Conservation (phyloP, 92 coral and sea anemone species). For the Siderastrea siderea region DNA sequence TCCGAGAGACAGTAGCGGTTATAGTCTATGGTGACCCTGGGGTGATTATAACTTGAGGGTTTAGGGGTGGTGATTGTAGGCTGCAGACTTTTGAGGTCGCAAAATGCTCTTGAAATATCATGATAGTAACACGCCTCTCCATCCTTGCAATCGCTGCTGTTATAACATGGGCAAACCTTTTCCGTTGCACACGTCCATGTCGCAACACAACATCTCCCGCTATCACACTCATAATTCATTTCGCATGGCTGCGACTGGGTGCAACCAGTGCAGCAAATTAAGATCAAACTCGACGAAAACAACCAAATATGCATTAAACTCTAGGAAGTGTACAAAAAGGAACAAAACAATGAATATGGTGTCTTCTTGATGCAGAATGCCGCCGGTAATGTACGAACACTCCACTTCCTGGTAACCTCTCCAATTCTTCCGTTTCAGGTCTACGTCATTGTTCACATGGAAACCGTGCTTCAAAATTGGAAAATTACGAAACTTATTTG, state of each 20-base stretch:
- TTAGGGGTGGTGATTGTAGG: background rate
- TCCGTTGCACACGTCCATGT: background rate
- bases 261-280: background rate
- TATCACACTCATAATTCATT: background rate
- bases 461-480: background rate
- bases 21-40: background rate
- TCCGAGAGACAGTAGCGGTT: background rate
- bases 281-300: slow-evolving; percentile 7
- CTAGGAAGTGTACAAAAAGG: no score
- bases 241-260: slow-evolving; percentile 9
- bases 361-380: background rate
- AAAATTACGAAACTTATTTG: no score
- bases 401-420: background rate
- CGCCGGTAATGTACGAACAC: background rate
- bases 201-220: background rate
- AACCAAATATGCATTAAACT: slow-evolving; percentile 14
- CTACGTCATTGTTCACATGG: background rate
- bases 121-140: background rate
- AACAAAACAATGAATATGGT: no score
- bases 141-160: background rate
- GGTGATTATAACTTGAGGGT: background rate
- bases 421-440: background rate
- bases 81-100: background rate
- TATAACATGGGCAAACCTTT: background rate
- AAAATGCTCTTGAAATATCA: background rate